phyloP scores from a whole-genome alignment of 2,888 invertebrate genomes.

The Xiphydria camelus region DNA sequence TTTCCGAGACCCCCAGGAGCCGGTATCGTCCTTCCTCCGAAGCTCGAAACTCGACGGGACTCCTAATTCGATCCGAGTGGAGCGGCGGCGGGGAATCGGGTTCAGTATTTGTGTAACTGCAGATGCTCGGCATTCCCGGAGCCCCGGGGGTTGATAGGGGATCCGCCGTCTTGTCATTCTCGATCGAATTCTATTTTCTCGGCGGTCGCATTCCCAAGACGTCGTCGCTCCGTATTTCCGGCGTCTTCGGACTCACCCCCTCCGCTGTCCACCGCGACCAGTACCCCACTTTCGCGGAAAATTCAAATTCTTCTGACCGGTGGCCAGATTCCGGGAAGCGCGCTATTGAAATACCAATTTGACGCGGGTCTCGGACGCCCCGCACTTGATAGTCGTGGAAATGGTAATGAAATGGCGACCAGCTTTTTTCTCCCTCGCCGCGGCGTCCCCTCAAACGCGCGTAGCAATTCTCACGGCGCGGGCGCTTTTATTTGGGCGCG shows the following conservation, averaged over 20 bases:
- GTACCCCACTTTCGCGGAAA: constrained; percentile 16
- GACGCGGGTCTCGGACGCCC: constrained; percentile 36
- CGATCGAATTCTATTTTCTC: constrained; percentile 54
- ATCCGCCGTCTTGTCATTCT: constrained; percentile 42
- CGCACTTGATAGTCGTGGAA: too few species aligned
- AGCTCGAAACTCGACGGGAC: too few species aligned
- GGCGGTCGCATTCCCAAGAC: constrained; percentile 49
- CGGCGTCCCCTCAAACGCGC: too few species aligned
- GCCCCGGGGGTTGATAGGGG: constrained; percentile 8
- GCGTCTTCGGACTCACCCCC: constrained; percentile 13
- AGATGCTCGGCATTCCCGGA: constrained; percentile 48
- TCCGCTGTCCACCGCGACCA: constrained; percentile 19
- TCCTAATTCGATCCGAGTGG: constrained; percentile 37
- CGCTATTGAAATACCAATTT: constrained; percentile 56
- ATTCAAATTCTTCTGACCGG: constrained; percentile 53
- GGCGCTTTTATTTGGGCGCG: too few species aligned
- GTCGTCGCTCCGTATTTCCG: constrained; percentile 17
- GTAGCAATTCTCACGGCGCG: too few species aligned
- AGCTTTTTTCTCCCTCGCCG: too few species aligned
- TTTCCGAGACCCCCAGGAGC: too few species aligned
- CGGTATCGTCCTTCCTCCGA: too few species aligned
- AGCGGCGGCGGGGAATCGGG: constrained; percentile 35
- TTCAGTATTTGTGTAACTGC: constrained; percentile 48
- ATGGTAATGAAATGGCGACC: too few species aligned
- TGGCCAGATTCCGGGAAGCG: constrained; percentile 35